A percentile compares a stretch with the other conserved stretches of the same genome.
Evolutionary conservation across 2,888 invertebrate species (phyloP).

Genomic region (Drosophila greeni): DNA sequence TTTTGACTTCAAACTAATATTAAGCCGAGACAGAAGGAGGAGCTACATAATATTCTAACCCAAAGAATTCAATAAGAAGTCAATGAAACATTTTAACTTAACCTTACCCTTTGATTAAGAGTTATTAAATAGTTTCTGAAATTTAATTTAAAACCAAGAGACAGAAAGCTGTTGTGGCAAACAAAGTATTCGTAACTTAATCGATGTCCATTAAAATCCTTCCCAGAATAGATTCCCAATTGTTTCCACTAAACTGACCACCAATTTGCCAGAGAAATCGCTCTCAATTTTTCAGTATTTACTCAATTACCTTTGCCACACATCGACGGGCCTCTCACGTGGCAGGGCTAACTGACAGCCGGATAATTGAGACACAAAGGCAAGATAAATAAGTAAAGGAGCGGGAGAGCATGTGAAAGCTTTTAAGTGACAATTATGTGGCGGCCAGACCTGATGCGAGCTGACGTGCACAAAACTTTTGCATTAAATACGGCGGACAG

Average conservation of each 20-base stretch:
- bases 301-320: background rate
- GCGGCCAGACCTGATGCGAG: conserved; percentile 25
- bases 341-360: conserved; percentile 46
- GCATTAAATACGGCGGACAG: conserved; percentile 52
- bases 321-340: conserved; percentile 15
- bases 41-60: background rate
- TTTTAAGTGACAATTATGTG: conserved; percentile 69
- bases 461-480: conserved; percentile 52
- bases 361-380: conserved; percentile 45
- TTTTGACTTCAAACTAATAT: background rate
- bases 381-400: conserved; percentile 28
- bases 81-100: background rate
- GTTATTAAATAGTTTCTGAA: background rate
- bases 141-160: too few species aligned
- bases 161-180: background rate
- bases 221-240: background rate
- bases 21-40: background rate
- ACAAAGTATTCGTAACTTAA: background rate
- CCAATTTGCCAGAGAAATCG: background rate
- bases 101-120: background rate
- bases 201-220: background rate
- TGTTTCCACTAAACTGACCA: too few species aligned
- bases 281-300: background rate
- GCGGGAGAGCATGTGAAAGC: conserved; percentile 65
- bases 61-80: background rate